Evolutionary conservation across 2,113 vertebrate species (phyloP), one percentile per base, ranked within the genome.

Genomic region (Megaptera novaeangliae): DNA sequence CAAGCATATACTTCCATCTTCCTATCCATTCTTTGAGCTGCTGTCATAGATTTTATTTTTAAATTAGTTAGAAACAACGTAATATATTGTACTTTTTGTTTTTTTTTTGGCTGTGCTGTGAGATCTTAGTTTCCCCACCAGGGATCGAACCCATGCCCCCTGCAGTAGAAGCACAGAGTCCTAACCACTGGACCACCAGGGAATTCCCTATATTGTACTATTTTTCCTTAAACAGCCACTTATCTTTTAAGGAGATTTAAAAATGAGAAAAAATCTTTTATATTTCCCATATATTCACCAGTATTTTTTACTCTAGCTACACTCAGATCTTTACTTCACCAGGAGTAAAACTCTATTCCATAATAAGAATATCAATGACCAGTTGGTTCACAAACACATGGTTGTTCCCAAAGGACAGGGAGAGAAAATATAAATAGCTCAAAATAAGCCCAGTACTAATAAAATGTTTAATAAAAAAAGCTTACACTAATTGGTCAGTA

Each of bases 281-380:
- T 82, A 84, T 83, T 98, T 95, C 71, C 83, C 34, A 86, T 31
- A 63, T 80, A 88, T 81, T 94, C 23, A 49, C 17, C 46, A 88
- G 39, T 61, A 83, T 82, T 87, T 94, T 90, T 96, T 61, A 85
- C 34, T 95, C 25, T 93, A 77, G 39, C 18, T 87, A 93, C 4
- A 90, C 5, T 87, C 25, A 71, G 36, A 66, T 93, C 66, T 95
- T 75, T 57, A 95, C 27, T 36, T 96, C 31, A 91, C 34, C 88
- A 86, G 41, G 68, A 88, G 31, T 80, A 92, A 85, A 96, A 94
- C 44, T 81, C 39, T 78, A 61, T 72, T 91, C 80, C 31, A 94
- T 55, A 72, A 34, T 36, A 97, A 91, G 6, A 93, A 3, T 69
- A 92, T 10, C 55, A 77, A 39, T 66, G 52, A 23, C 23, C 23